Base-by-base conservation (phyloP, 2,113 vertebrate species). In the Indri indri region DNA sequence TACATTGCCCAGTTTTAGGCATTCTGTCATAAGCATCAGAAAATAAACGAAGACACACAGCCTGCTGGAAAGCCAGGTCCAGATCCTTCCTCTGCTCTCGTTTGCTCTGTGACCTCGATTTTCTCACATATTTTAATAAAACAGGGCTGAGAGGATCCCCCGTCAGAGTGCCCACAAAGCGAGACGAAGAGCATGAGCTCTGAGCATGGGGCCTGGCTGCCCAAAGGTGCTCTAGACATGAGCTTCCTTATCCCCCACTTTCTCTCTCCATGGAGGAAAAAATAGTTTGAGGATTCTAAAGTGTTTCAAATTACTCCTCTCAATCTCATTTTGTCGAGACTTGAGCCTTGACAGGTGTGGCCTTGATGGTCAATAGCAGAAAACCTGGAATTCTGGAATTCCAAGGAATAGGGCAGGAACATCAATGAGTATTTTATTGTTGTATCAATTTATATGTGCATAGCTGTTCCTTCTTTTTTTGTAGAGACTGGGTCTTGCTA, bases 41-140 rank as follows among this genome's bases (percentile, higher is more conserved):
- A 74, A 47, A 45, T 5, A 14, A 73, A 73, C 25, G 16, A 45
- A 47, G 42, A 74, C 23, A 13, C 25, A 74, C 20, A 27, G 40
- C 40, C 12, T 3, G 2, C 34, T 34, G 9, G 25, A 61, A 88
- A 40, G 57, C 52, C 5, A 0, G 0, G 23, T 13, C 54, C 57
- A 65, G 11, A 81, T 6, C 32, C 34, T 66, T 23, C 45, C 47
- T 84, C 83, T 32, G 30, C 50, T 37, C 47, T 85, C 77, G 27
- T 25, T 25, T 68, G 50, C 45, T 83, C 4, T 80, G 70, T 73
- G 70, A 81, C 54, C 45, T 81, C 10, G 32, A 52, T n/a, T 30
- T 54, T 30, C 37, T 70, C 17, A 2, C 8, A 1, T 18, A 34
- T 37, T 25, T 52, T 52, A 52, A 52, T 13, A 52, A 47, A 30